Percentiles rank a stretch among this genome's conserved stretches.
Conservation (phyloP, 2,113 vertebrate species). For the Lethenteron reissneri region DNA sequence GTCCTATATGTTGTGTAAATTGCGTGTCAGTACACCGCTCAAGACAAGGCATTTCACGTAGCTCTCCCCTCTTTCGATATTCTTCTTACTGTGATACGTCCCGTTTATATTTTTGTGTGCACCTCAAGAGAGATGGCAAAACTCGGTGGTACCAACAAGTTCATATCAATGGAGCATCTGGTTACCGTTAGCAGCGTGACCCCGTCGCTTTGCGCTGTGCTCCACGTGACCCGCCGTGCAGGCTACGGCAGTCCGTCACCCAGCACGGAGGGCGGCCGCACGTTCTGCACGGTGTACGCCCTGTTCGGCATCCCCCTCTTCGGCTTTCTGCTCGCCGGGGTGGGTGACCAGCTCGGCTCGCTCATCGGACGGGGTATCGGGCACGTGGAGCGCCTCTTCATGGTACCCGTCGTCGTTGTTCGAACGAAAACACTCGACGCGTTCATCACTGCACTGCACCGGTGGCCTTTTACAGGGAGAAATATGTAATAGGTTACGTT, state of each 20-base stretch:
- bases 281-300: constrained; percentile 95
- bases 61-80: no score
- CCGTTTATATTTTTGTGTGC: no score
- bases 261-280: constrained; percentile 75
- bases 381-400: constrained; percentile 84
- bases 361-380: constrained; percentile 92
- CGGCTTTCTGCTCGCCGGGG: constrained; percentile 84
- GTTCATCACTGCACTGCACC: no score
- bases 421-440: no score
- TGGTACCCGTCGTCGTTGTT: constrained; percentile 32
- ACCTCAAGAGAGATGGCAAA: no score
- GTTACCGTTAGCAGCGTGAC: background rate
- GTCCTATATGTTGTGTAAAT: no score
- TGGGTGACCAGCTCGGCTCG: constrained; percentile 86
- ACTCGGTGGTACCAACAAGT: background rate
- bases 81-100: no score
- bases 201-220: background rate
- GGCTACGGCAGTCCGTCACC: constrained; percentile 95
- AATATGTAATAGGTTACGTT: no score
- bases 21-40: no score
- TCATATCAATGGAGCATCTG: background rate
- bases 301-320: constrained; percentile 90
- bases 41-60: no score
- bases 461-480: no score
- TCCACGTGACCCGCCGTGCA: constrained; percentile 21